Evolutionary conservation across 2,113 vertebrate species (phyloP).

Genomic region (Microcebus ravelobensis): DNA sequence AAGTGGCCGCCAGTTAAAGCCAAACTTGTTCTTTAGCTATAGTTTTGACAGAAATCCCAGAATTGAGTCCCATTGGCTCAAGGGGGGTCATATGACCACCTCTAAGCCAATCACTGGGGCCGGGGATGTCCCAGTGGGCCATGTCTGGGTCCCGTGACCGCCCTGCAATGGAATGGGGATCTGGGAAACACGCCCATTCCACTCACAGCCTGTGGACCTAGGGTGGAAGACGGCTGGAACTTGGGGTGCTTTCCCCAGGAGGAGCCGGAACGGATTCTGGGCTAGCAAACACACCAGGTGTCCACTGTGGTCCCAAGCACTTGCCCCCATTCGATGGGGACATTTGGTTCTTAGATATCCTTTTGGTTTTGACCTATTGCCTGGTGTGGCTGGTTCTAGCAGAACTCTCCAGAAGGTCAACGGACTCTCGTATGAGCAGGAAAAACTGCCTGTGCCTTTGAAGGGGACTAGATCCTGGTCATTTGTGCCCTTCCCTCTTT

Average conservation of each 20-base stretch:
- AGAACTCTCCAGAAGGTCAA: neutral
- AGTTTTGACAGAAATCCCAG: neutral
- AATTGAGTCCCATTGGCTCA: neutral
- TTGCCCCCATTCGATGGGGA: neutral
- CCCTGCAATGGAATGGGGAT: no score
- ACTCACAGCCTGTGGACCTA: neutral
- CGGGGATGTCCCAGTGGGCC: no score
- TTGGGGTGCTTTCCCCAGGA: neutral
- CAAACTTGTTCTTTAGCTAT: neutral
- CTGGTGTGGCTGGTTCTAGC: neutral
- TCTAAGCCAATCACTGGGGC: neutral
- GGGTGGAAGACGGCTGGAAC: neutral
- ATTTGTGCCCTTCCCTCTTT: neutral
- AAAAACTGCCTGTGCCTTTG: neutral
- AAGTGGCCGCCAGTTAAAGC: neutral
- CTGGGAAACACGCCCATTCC: neutral
- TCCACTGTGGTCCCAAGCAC: neutral
- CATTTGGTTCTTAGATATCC: neutral
- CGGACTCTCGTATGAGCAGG: neutral
- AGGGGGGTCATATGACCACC: neutral
- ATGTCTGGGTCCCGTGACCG: neutral
- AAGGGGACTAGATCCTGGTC: neutral
- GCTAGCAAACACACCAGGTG: neutral
- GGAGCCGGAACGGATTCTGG: neutral
- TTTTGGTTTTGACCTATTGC: neutral